Evolutionary conservation across 2,113 vertebrate species (phyloP), one percentile per base, ranked within the genome.

Genomic region (Excalfactoria chinensis): DNA sequence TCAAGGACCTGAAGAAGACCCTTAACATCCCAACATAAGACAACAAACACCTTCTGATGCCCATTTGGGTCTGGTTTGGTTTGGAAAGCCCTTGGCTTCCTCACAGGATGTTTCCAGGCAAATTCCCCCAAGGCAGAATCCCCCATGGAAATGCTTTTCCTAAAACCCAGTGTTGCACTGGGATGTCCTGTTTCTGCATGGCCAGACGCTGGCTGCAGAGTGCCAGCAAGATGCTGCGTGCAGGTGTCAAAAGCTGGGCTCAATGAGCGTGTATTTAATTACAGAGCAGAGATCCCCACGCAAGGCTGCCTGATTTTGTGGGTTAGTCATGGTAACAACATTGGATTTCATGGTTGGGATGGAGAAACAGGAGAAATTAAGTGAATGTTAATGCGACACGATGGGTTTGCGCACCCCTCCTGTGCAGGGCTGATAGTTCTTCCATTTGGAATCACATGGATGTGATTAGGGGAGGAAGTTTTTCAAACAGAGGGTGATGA

Each of bases 231-330:
- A 44, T 56, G 70, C 53, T 56, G 28, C 26, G 23, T 26, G 13
- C 53, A 10, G 84, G 7, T 2, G 21, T 35, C 7, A 63, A 15
- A 0, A 12, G 28, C 60, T 48, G 34, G 3, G 1, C 49, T 46
- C 0, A 0, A 40, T 40, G 26, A 48, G 32, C 0, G 0, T 37
- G 2, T n/a, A 1, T 67, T 28, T 9, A 46, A 43, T 80, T 58
- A 34, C 85, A 37, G 3, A 70, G 69, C 46, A 6, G 49, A 63
- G 0, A 40, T 41, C 60, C 55, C 66, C 23, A 20, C 8, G 0
- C 20, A 5, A 84, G 75, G 71, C 75, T 66, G 76, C 34, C 68
- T 1, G 2, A 94, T 90, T 89, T 78, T 71, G 35, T 78, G 95
- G 90, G n/a, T 94, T 81, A 51, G 88, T 94, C 86, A 74, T 21